Percentiles rank a stretch among this genome's conserved stretches.
Evolutionary conservation across 2,888 invertebrate genomes (phyloP).

Genomic region (Dryococelus australis): DNA sequence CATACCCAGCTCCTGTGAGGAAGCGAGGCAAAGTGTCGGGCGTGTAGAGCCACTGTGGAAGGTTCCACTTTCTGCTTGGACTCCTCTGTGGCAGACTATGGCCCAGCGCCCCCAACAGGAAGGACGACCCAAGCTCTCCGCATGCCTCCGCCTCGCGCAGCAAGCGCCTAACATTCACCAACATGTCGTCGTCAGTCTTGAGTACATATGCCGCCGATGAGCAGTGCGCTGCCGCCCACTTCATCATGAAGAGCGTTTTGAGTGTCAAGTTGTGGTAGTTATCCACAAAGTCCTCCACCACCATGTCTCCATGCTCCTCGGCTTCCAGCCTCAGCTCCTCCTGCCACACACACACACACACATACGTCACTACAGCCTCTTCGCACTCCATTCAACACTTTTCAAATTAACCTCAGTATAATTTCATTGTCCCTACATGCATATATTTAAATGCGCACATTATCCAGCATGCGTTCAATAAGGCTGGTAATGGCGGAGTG

Average conservation of each 20-base stretch:
- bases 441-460: no score
- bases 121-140: background rate
- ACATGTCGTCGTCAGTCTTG: conserved; percentile 35
- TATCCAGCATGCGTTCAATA: no score
- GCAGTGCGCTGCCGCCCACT: conserved; percentile 33
- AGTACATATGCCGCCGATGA: conserved; percentile 22
- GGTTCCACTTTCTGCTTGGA: background rate
- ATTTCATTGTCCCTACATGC: no score
- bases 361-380: background rate
- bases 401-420: no score
- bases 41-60: conserved; percentile 2
- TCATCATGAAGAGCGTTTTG: conserved; percentile 38
- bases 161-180: conserved; percentile 19
- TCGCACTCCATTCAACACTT: background rate
- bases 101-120: background rate
- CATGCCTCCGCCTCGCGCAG: background rate
- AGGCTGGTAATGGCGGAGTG: no score
- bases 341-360: conserved; percentile 18
- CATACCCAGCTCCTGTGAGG: conserved; percentile 1
- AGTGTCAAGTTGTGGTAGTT: conserved; percentile 36
- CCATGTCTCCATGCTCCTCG: conserved; percentile 27
- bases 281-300: conserved; percentile 39
- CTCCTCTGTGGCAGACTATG: background rate
- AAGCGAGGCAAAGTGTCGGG: background rate
- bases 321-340: conserved; percentile 27